Conservation (phyloP, 2,888 invertebrate species). For the Ditylenchus weischeri region DNA sequence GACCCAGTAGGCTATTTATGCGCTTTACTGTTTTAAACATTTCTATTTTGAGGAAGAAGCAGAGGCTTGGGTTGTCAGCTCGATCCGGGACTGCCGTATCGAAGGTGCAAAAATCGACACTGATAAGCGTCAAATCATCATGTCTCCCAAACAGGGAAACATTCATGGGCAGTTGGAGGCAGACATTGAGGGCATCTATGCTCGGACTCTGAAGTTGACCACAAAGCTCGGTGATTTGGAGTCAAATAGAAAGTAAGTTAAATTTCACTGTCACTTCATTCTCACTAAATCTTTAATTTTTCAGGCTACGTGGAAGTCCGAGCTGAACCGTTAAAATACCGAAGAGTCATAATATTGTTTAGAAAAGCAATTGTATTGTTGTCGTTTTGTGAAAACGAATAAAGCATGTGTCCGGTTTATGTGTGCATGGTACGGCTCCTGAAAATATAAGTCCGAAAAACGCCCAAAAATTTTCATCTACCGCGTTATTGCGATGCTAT, state of each 20-base stretch:
- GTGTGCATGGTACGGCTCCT: too few species aligned
- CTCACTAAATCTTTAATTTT: neutral
- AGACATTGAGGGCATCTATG: slow-evolving; percentile 91
- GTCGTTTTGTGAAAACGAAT: too few species aligned
- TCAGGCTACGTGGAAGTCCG: neutral
- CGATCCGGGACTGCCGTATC: slow-evolving; percentile 91
- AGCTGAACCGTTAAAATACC: neutral
- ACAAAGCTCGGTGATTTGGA: slow-evolving; percentile 79
- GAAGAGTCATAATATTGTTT: too few species aligned
- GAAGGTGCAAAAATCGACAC: slow-evolving; percentile 97
- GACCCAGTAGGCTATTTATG: slow-evolving; percentile 61
- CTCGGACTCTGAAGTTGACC: slow-evolving; percentile 88
- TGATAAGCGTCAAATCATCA: slow-evolving; percentile 85
- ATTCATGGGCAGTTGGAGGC: slow-evolving; percentile 90
- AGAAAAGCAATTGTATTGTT: too few species aligned
- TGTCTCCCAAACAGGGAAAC: slow-evolving; percentile 95
- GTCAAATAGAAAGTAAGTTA: slow-evolving; percentile 31
- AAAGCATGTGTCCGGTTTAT: too few species aligned
- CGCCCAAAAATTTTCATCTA: too few species aligned
- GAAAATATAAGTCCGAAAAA: too few species aligned
- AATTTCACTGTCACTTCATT: neutral
- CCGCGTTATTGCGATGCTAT: too few species aligned
- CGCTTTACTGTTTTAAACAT: too few species aligned
- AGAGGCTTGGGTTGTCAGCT: slow-evolving; percentile 98
- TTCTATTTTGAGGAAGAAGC: slow-evolving; percentile 72